Conservation (phyloP, 2,113 vertebrate genomes). For the Barbus barbus region DNA sequence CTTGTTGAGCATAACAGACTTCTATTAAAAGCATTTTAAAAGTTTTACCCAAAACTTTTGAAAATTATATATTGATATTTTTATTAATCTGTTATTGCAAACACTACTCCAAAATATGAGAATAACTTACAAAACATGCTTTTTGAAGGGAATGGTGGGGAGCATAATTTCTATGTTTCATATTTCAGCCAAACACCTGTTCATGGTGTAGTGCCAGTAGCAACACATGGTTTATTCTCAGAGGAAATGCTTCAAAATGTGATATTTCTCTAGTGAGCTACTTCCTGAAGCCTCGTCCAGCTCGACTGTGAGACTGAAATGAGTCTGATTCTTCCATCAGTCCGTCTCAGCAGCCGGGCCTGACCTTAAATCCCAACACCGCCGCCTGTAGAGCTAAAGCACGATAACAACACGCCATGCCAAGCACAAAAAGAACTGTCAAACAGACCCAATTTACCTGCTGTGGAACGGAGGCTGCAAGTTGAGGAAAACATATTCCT, state of each 20-base stretch:
- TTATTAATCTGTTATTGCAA: too few relatives aligned
- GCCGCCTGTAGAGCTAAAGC: slow-evolving; percentile 17
- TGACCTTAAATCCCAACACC: slow-evolving; percentile 37
- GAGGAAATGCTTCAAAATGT: neutral
- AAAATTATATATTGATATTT: too few relatives aligned
- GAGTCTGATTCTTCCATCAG: slow-evolving; percentile 37
- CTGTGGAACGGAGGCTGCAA: neutral
- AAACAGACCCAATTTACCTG: slow-evolving; percentile 22
- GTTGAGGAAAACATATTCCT: slow-evolving; percentile 6
- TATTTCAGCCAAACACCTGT: slow-evolving; percentile 13
- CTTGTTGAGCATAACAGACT: too few relatives aligned
- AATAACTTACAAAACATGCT: neutral
- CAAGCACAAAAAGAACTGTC: neutral
- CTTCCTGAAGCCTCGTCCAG: neutral
- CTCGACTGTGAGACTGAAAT: slow-evolving; percentile 14
- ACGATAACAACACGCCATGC: slow-evolving; percentile 25
- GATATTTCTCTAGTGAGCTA: slow-evolving; percentile 14
- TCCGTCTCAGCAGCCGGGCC: neutral
- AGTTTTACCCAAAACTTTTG: too few relatives aligned
- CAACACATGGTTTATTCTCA: neutral
- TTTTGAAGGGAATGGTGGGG: neutral
- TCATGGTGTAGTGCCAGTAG: neutral
- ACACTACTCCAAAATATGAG: neutral
- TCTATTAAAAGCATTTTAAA: too few relatives aligned
- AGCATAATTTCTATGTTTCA: neutral